Evolutionary conservation across 2,797 vertebrate species (phyloP), one percentile per base, ranked within the genome.

Genomic region (Hipposideros larvatus): DNA sequence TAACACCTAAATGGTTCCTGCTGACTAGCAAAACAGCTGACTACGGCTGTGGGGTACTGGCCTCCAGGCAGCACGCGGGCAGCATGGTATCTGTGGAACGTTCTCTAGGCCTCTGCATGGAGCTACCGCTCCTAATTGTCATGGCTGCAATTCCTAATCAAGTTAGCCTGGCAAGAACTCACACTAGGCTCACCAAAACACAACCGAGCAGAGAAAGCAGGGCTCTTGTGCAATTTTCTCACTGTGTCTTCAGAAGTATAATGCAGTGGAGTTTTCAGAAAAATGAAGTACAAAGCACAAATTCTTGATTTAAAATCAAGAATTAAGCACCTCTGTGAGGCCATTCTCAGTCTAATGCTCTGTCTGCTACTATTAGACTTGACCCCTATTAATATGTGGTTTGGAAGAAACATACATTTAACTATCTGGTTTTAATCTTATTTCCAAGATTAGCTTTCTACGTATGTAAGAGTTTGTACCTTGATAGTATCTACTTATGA

Each of bases 141-240:
- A 93, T 26, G 86, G 68, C 28, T 59, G 70, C 87, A 41, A 71
- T 75, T 77, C 80, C 91, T 87, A 13, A 26, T 1, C 0, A 0
- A n/a, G 80, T 0, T 2, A 92, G 55, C 22, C 89, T 43, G 61
- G 63, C 34, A 31, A 68, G 85, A 83, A 66, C 19, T 57, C 55
- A 87, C 16, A 37, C 13, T 57, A 48, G 48, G 91, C 63, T 51
- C 84, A 96, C 5, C 84, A 94, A 95, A 94, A 96, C 14, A 18
- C 90, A 48, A 91, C 21, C 48, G 51, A 59, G 43, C 8, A 46
- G 51, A 92, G 96, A 41, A 95, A 31, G 71, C 0, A 82, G 0
- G 9, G 26, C 22, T 94, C 74, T 46, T 21, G 24, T 28, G 37
- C 46, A 87, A 71, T 66, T 95, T 96, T 95, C 74, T 74, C 26